Evolutionary conservation across 2,113 vertebrate genomes (phyloP), one percentile per base, ranked within the genome.

Genomic region (Pedetes capensis): DNA sequence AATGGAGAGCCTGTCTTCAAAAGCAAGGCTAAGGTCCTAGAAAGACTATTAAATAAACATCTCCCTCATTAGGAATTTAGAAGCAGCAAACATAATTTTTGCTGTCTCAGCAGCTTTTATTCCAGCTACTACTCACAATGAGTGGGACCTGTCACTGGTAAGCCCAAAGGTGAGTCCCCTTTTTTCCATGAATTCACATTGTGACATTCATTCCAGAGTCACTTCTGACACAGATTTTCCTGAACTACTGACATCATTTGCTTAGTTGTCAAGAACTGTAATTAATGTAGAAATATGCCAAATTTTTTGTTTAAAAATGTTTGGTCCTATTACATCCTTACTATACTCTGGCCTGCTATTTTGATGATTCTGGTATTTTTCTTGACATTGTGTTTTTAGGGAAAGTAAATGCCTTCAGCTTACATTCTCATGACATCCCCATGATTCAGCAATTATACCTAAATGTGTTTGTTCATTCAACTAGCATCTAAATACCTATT

Each of bases 1-100:
- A 53, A 25, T 51, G 61, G 39, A 87, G 44, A 85, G 17, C 69
- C 25, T 68, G 20, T 66, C 61, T 96, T 94, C 85, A 53, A 63
- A 92, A 59, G 37, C 44, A 66, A 8, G 32, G 14, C 47, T 64
- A 61, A 29, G 51, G 29, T 76, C 79, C 55, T 47, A 59, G 34
- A 79, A 72, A 92, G 20, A 44, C 81, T 88, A 53, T 74, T 79
- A 90, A 92, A 79, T 18, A 93, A 90, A 89, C n/a, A 92, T 91
- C 27, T 74, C 3, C 11, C 18, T 91, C 66, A 63, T 61, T 68
- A 78, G 61, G 72, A 75, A 93, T 78, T 90, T 59, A 88, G 71
- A 95, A 76, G 61, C 8, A 74, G 44, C 42, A 49, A 93, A 85
- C 34, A 39, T 34, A 87, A 55, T 84, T 94, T 94, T 75, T 12